Evolutionary conservation across 1,140 invertebrate species (phyloP), one percentile per base, ranked within the genome.

Genomic region (Ditylenchus dipsaci): DNA sequence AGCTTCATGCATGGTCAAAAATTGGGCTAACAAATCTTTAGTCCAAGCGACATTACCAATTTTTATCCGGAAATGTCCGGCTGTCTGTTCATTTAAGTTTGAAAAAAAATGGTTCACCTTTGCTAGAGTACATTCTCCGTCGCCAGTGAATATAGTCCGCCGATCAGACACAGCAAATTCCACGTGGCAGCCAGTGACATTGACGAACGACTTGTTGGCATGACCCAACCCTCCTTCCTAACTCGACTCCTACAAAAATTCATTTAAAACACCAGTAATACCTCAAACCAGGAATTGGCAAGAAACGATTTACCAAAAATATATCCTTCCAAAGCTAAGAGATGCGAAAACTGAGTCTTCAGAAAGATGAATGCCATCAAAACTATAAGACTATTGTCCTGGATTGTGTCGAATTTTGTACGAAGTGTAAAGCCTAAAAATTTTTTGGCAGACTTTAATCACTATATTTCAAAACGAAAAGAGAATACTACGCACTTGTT

Each of bases 241-340:
- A 77, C 29, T 3, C 61, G 19, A 9, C 60, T 67, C 75, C 75
- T 76, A n/a, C n/a, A n/a, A n/a, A n/a, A n/a, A n/a, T n/a, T n/a
- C n/a, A n/a, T n/a, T n/a, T 43, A 62, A 76, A 45, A 49, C 49
- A 53, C 3, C 23, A 17, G 8, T 7, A 53, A 53, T 3, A 26
- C 3, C 67, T 53, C 26, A 15, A 75, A 30, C 43, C 47, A 3
- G 5, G n/a, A 8, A 5, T 30, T 53, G n/a, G 33, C 53, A 53
- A 27, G 15, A 7, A 15, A 11, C n/a, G 29, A 56, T 23, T 63
- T 64, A 76, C 74, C 75, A 76, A 26, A 42, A 68, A 61, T 78
- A 78, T 62, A 76, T 59, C 13, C 75, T 43, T 27, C 75, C 75
- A 49, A 68, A 65, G 59, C 68, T 78, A 17, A 76, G 42, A 9